Evolutionary conservation across 53 echinoderm and acorn worm genomes (phyloP).

Genomic region (Zoroaster sp.): DNA sequence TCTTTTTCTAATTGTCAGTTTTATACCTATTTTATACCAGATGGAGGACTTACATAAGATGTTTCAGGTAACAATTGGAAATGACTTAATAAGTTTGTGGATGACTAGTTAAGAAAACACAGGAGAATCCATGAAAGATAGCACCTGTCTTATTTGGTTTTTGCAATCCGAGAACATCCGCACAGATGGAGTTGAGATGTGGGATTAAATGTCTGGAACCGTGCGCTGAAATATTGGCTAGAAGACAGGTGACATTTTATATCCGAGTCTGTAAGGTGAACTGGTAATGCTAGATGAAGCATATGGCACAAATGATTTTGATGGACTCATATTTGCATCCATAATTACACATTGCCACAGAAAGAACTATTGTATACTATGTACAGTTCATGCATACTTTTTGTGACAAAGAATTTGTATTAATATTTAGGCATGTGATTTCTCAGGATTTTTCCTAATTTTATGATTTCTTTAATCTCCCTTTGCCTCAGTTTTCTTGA

Average conservation of each 20-base stretch:
- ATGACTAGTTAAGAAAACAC: not conserved
- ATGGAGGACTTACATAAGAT: too few relatives aligned
- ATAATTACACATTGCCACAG: not conserved
- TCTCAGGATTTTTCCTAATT: too few relatives aligned
- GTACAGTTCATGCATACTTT: too few relatives aligned
- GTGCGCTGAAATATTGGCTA: not conserved
- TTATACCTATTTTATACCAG: too few relatives aligned
- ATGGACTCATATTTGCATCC: not conserved
- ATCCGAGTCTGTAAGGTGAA: not conserved
- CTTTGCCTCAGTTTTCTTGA: too few relatives aligned
- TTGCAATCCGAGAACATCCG: not conserved
- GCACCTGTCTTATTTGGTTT: not conserved
- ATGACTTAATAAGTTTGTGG: not conserved
- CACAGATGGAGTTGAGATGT: too few relatives aligned
- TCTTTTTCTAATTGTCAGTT: too few relatives aligned
- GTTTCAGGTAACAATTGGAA: not conserved
- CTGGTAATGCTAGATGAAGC: not conserved
- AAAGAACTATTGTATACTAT: too few relatives aligned
- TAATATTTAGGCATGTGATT: too few relatives aligned
- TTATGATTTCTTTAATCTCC: too few relatives aligned
- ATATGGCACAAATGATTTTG: not conserved
- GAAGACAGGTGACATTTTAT: not conserved
- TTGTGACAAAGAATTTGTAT: too few relatives aligned
- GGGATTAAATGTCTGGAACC: not conserved
- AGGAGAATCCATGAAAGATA: not conserved